Evolutionary conservation across 2,888 invertebrate genomes (phyloP).

Genomic region (Hirtodrosophila confusa): DNA sequence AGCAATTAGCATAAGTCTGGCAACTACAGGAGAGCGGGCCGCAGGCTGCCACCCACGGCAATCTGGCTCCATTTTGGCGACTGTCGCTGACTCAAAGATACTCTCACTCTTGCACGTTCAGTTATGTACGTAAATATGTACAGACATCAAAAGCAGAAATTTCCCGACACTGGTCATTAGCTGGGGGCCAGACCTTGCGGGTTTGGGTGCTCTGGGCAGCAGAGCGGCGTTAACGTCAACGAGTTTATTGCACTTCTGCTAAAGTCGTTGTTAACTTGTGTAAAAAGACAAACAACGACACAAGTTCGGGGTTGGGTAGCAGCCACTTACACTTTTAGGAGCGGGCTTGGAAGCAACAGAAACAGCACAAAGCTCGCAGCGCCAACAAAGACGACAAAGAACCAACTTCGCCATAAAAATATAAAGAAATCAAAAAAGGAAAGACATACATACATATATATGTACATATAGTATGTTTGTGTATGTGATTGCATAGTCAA

Average conservation of each 20-base stretch:
- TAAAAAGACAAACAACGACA: slow-evolving; percentile 63
- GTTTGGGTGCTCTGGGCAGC: slow-evolving; percentile 7
- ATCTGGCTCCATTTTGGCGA: slow-evolving; percentile 30
- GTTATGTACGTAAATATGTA: slow-evolving; percentile 1
- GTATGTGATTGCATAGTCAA: slow-evolving; percentile 20
- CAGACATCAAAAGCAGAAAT: slow-evolving; percentile 57
- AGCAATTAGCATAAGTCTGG: slow-evolving; percentile 41
- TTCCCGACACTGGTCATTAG: slow-evolving; percentile 63
- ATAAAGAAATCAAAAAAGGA: slow-evolving; percentile 49
- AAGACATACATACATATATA: slow-evolving; percentile 9
- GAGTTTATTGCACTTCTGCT: slow-evolving; percentile 75
- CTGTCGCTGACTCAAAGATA: slow-evolving; percentile 35
- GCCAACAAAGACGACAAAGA: slow-evolving; percentile 68
- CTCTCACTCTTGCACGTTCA: slow-evolving; percentile 30
- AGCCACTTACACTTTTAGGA: slow-evolving; percentile 70
- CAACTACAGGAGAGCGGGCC: slow-evolving; percentile 22
- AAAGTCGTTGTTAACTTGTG: slow-evolving; percentile 56
- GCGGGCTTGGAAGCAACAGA: slow-evolving; percentile 36
- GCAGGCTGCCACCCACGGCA: slow-evolving; percentile 15
- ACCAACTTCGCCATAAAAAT: slow-evolving; percentile 55
- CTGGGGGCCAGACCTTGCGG: slow-evolving; percentile 22
- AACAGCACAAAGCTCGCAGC: slow-evolving; percentile 21
- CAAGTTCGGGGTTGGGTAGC: slow-evolving; percentile 46
- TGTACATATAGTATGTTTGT: slow-evolving; percentile 1
- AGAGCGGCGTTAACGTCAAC: slow-evolving; percentile 42